Base-by-base conservation (phyloP, 2,113 vertebrate genomes). In the Melanerpes formicivorus region DNA sequence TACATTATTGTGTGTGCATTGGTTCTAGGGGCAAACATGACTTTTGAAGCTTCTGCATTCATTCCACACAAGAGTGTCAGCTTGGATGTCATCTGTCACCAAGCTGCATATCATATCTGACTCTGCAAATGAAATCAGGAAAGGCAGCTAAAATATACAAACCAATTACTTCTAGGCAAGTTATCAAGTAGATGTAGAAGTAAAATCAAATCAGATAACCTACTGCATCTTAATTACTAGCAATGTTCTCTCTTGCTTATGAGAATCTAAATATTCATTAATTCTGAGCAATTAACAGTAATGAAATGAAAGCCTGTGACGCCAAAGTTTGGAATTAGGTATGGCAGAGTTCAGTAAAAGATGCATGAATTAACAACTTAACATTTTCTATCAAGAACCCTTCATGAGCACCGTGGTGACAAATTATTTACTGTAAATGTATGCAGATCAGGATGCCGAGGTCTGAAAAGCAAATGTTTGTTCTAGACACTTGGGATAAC, bases 231-330 rank as follows among this genome's bases (percentile, higher is more conserved):
- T 93, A 95, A 96, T 95, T 93, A 86, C 74, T 18, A 78, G 32
- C 58, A 58, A 80, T 23, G 14, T 64, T 96, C 92, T 69, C 76
- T 86, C 55, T 71, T 80, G 52, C 32, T 52, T 71, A 74, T 11
- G 15, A 80, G 44, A 87, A 74, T 37, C 82, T 94, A 90, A 94
- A 84, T 92, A 95, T 82, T 96, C 91, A 95, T 94, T 93, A 91
- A 90, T 93, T 90, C 80, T 58, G 46, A 93, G 93, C 83, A 94
- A 96, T 94, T 93, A 95, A 72, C 46, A 94, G 55, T 88, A 86
- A 90, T 64, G 59, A 82, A 90, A 77, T 84, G 72, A 46, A 95
- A 88, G 46, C 22, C 59, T 84, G 56, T n/a, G 66, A 84, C 62
- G 63, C 30, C 80, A 21, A 50, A 90, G 16, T 66, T 90, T 65